Evolutionary conservation across 2,888 invertebrate genomes (phyloP), one percentile per base, ranked within the genome.

Genomic region (Polydesmus complanatus): DNA sequence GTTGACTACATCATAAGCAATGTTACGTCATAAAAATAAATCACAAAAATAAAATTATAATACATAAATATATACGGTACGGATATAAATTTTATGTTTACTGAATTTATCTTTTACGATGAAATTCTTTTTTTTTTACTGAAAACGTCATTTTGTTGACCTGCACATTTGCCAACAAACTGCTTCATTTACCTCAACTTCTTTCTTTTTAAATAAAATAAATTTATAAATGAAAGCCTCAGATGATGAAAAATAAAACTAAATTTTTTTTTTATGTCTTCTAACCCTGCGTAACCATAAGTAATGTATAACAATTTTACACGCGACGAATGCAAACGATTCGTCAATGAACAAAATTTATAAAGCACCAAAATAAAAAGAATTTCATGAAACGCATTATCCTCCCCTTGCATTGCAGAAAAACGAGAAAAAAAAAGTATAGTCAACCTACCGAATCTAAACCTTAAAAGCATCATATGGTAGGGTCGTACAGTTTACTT

Each of bases 391-490:
- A 37, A 37, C 5, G 14, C 8, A 37, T 37, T 8, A 37, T 14
- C 5, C 14, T 37, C 14, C 14, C 14, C 37, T 37, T 8, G 5
- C 37, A 37, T 14, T 37, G 5, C 37, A 37, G 14, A 37, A 14
- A 14, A 37, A 37, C 37, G 5, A n/a, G n/a, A n/a, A n/a, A n/a
- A n/a, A n/a, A n/a, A n/a, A n/a, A n/a, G n/a, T n/a, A n/a, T n/a
- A n/a, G n/a, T n/a, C n/a, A n/a, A n/a, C n/a, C n/a, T n/a, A n/a
- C n/a, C n/a, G n/a, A n/a, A n/a, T n/a, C n/a, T n/a, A n/a, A n/a
- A n/a, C n/a, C 27, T 37, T 37, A 37, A 56, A 27, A 56, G 56
- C 56, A 56, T 23, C 27, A 56, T 37, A 56, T 14, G 8, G 54
- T 18, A 26, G 8, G 54, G 21, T n/a, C n/a, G 27, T 26, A 19